phyloP scores from a whole-genome alignment of 2,888 invertebrate species.

The Neelides folsomi region DNA sequence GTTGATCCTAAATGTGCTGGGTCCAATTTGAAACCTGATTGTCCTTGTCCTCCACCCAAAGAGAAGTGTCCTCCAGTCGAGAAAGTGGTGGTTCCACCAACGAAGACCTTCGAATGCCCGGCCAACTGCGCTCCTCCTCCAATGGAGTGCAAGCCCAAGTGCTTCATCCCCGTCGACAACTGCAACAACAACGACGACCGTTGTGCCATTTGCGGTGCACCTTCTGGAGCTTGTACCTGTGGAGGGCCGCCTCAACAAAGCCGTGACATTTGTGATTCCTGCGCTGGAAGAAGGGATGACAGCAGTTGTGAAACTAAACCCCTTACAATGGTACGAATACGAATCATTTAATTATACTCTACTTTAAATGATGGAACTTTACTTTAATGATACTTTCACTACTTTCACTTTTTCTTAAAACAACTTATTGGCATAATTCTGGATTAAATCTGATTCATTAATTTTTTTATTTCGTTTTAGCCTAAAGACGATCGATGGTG shows the following conservation, averaged over 20 bases:
- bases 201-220: not conserved
- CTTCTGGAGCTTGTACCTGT: not conserved
- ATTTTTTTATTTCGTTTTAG: not conserved
- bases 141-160: constrained; percentile 1
- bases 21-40: not conserved
- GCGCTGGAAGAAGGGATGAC: not conserved
- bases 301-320: not conserved
- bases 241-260: too few relatives aligned
- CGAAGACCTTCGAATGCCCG: constrained; percentile 7
- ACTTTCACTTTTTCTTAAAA: too few relatives aligned
- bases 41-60: constrained; percentile 3
- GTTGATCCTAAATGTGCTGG: constrained; percentile 4
- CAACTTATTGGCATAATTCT: too few relatives aligned
- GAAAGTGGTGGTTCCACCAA: constrained; percentile 1
- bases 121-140: constrained; percentile 2
- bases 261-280: too few relatives aligned
- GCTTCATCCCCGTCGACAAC: not conserved
- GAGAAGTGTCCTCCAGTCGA: not conserved
- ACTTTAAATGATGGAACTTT: too few relatives aligned
- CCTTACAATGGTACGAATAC: constrained; percentile 7
- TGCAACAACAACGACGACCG: constrained; percentile 1
- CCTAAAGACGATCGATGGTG: too few relatives aligned
- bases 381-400: too few relatives aligned
- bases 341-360: not conserved
- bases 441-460: not conserved